phyloP scores from a whole-genome alignment of 2,888 invertebrate genomes.

The Eretmocerus hayati region DNA sequence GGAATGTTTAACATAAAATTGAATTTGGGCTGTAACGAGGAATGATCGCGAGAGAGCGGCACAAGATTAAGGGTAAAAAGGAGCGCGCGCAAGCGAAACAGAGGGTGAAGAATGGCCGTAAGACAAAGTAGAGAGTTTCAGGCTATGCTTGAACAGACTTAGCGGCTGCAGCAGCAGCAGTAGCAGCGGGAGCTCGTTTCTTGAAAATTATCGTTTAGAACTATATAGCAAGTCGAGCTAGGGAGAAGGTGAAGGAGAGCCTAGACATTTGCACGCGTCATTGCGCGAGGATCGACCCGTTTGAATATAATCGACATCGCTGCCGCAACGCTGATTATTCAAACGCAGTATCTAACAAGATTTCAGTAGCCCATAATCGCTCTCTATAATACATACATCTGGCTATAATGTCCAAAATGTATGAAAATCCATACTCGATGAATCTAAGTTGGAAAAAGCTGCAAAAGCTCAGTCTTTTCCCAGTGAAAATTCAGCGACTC shows the following conservation, averaged over 20 bases:
- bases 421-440: too few species aligned
- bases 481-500: too few species aligned
- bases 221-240: too few species aligned
- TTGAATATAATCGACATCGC: slow-evolving; percentile 39
- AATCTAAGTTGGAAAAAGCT: too few species aligned
- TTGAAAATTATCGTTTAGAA: slow-evolving; percentile 29
- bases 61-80: slow-evolving; percentile 15
- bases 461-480: too few species aligned
- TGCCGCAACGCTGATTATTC: slow-evolving; percentile 44
- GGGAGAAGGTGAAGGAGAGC: too few species aligned
- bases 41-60: slow-evolving; percentile 29
- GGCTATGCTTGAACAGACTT: neutral
- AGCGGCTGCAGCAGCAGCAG: too few species aligned
- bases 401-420: too few species aligned
- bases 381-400: slow-evolving; percentile 38
- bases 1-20: slow-evolving; percentile 43
- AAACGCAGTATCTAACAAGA: slow-evolving; percentile 45
- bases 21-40: slow-evolving; percentile 41
- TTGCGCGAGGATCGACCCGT: slow-evolving; percentile 43
- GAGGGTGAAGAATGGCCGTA: slow-evolving; percentile 23
- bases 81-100: slow-evolving; percentile 21
- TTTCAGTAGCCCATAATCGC: slow-evolving; percentile 41
- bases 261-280: slow-evolving; percentile 40
- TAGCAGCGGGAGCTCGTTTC: slow-evolving; percentile 9
- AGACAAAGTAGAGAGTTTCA: neutral